Base-by-base conservation (phyloP, 2,797 vertebrate genomes). In the Threskiornis aethiopicus region DNA sequence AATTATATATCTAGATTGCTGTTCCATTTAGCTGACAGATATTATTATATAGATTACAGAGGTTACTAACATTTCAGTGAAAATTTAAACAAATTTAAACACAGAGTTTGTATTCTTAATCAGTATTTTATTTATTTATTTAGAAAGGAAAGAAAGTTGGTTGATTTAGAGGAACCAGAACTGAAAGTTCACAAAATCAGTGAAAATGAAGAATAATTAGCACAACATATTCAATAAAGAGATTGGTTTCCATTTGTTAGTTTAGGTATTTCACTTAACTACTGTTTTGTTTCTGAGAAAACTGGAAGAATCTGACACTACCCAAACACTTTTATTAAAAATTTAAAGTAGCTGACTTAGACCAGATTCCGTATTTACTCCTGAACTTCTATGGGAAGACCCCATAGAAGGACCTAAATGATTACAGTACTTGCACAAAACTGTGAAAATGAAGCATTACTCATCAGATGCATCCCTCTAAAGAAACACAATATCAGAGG, bases 401-500 rank as follows among this genome's bases (percentile, higher is more conserved):
- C 0, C 29, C 20, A 39, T 0, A 39, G 64, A 76, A 70, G 10
- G 47, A 42, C 6, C 7, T 39, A 87, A 81, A 71, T 19, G 1
- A 54, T 55, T 67, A 31, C 19, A 88, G 4, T 18, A 37, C 19
- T 86, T 73, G 11, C 9, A 80, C 4, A 64, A 64, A 84, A 67
- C 3, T 42, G 22, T n/a, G 37, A 67, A 90, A 78, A 87, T 26
- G 6, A 70, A 58, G 2, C 5, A 70, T 70, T 49, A 26, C 11
- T 92, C 12, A 28, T 65, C 5, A 61, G 47, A 55, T 24, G 15
- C 14, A 54, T 37, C 8, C 24, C 29, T 75, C 14, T 52, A 33
- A 78, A 75, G 29, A 64, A 76, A 20, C 24, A 64, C 3, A 16
- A 1, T 20, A 51, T 9, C 0, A 0, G 19, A 71, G 2, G 10